phyloP scores from a whole-genome alignment of 1,140 invertebrate genomes.

The Diprion similis region DNA sequence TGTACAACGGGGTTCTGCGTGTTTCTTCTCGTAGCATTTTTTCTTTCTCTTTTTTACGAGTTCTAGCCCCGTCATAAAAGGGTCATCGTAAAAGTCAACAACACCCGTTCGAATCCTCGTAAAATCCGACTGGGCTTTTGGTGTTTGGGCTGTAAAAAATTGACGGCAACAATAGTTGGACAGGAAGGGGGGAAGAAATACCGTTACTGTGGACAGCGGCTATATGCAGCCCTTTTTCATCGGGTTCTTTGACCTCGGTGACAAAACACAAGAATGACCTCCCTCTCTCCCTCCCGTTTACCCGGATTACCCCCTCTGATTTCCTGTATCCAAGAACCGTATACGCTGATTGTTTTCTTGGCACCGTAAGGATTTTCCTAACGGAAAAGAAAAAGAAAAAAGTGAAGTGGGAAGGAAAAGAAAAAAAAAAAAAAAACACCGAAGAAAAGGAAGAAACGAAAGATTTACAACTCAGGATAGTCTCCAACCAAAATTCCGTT shows the following conservation, averaged over 20 bases:
- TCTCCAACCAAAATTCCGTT: neutral
- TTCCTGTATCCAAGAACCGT: conserved; percentile 15
- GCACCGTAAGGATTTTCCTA: neutral
- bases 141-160: conserved; percentile 14
- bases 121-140: conserved; percentile 32
- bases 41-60: conserved; percentile 39
- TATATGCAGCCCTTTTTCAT: conserved; percentile 36
- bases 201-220: conserved; percentile 31
- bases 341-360: conserved; percentile 14
- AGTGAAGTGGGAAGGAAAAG: too few species aligned
- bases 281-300: neutral
- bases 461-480: neutral
- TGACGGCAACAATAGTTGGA: conserved; percentile 30
- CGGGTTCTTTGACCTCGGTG: conserved; percentile 25
- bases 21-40: neutral
- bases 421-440: neutral
- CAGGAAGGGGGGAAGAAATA: conserved; percentile 26
- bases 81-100: conserved; percentile 43
- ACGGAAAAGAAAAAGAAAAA: neutral
- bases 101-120: conserved; percentile 45
- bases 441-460: neutral
- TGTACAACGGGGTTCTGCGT: conserved; percentile 30
- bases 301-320: conserved; percentile 24
- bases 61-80: conserved; percentile 42
- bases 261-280: too few species aligned